These are phyloP conservation scores for Eurypyga helias DNA, from an alignment of 2,113 vertebrate genomes.

Conservation along the genomic window DNA sequence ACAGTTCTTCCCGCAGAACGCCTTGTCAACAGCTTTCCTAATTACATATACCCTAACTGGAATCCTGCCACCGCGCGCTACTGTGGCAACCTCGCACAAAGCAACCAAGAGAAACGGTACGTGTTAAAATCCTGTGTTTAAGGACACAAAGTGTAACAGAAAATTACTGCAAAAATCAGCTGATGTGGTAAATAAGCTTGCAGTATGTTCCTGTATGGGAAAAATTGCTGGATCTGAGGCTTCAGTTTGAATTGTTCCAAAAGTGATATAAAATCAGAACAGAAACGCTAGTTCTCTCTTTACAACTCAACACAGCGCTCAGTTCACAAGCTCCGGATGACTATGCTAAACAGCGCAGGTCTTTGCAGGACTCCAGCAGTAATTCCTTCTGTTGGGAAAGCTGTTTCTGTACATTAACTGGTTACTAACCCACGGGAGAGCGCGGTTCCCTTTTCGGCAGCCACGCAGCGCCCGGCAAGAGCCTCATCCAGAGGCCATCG, in stretches of 20 bases:
- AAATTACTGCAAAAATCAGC: not conserved
- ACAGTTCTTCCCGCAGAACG: not conserved
- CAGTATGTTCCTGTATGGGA: not conserved
- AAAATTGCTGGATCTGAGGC: not conserved
- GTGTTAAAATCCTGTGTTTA: not conserved
- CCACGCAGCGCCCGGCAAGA: not conserved
- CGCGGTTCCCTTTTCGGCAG: not conserved
- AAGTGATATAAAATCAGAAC: not conserved
- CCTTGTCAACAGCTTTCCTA: not conserved
- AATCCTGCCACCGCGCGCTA: not conserved
- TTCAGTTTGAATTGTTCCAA: not conserved
- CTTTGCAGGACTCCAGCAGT: not conserved
- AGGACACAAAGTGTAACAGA: not conserved
- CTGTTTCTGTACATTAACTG: not conserved
- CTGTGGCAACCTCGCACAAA: not conserved
- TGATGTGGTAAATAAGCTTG: not conserved
- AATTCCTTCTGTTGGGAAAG: not conserved
- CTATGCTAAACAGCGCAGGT: not conserved
- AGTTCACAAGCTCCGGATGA: not conserved
- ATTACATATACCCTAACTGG: not conserved
- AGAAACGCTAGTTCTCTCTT: not conserved
- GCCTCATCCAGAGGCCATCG: not conserved
- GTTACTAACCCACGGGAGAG: not conserved
- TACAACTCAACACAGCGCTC: not conserved
- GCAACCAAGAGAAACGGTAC: not conserved